Conservation (phyloP, 2,888 invertebrate species). For the Halocaridina rubra region DNA sequence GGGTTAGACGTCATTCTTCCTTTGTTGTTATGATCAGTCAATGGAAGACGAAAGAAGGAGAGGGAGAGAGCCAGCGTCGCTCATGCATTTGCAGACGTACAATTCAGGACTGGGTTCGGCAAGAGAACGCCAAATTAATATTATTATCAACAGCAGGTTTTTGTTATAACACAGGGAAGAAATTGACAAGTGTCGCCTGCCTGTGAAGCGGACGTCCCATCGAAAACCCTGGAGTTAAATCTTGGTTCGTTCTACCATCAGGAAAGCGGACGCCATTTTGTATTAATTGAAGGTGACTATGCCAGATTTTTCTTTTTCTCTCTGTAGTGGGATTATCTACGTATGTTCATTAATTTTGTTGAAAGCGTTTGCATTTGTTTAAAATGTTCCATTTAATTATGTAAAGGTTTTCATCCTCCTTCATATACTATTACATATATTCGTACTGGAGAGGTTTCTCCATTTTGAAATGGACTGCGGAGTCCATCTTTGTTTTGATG, state of each 20-base stretch:
- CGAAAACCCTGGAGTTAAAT: neutral
- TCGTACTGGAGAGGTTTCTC: too few species aligned
- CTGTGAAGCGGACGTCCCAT: neutral
- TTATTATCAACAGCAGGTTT: neutral
- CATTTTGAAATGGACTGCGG: too few species aligned
- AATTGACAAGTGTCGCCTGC: too few species aligned
- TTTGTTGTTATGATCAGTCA: slow-evolving; percentile 58
- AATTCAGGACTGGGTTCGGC: slow-evolving; percentile 41
- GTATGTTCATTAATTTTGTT: too few species aligned
- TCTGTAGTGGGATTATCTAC: too few species aligned
- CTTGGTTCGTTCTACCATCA: neutral
- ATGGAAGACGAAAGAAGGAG: slow-evolving; percentile 45
- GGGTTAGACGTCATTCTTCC: slow-evolving; percentile 25
- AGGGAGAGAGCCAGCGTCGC: neutral
- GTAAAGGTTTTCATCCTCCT: too few species aligned
- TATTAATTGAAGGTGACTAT: neutral
- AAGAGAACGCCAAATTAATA: slow-evolving; percentile 38
- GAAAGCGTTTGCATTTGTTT: too few species aligned
- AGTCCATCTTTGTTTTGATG: too few species aligned
- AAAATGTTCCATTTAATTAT: too few species aligned
- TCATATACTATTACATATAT: too few species aligned
- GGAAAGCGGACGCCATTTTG: slow-evolving; percentile 46
- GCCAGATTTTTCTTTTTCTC: too few species aligned
- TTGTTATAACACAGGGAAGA: slow-evolving; percentile 13
- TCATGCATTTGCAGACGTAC: slow-evolving; percentile 34